Base-by-base conservation (phyloP, 1,140 invertebrate genomes). In the Mercenaria mercenaria region DNA sequence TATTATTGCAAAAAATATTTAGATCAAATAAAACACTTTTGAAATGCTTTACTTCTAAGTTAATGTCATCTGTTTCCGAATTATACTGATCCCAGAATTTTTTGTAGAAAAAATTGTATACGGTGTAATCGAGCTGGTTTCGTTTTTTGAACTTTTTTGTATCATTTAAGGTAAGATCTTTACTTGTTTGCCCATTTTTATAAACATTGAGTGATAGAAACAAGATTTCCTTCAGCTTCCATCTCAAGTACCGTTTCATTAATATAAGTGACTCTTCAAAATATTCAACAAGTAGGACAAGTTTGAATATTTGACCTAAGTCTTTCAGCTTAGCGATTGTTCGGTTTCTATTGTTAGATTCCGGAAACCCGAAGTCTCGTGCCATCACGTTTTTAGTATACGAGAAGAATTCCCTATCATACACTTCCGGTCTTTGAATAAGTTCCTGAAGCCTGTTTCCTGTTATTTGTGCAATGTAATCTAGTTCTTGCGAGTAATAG, bases 191-290 rank as follows among this genome's bases (percentile, higher is more conserved):
- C 26, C 41, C 47, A 13, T 85, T 41, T 18, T 10, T n/a, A 72
- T 43, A 50, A 3, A 74, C 47, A 34, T 85, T 85, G 11, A 47
- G 47, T 23, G 64, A 29, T 13, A 85, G 23, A 72, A 47, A 85
- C 18, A 85, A 29, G 2, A 94, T 79, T 50, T 94, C 93, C 64
- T 93, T 67, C 4, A 91, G 20, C n/a, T 77, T 64, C 93, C 93
- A 94, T 2, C 90, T 89, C 50, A 94, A 74, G 43, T 90, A 59
- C 20, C 92, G 74, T 34, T 72, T 89, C 74, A 94, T 61, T 37
- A 94, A 72, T 29, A 94, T 72, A 0, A 94, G 37, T 15, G 93
- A 94, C 81, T 94, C 94, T 20, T 93, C 91, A 64, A 94, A 91
- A 18, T 87, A 50, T 72, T 94, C 93, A 20, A 91, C 79, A 1